Percentiles rank a stretch among this genome's conserved stretches.
Conservation (phyloP, 2,113 vertebrate genomes). For the Excalfactoria chinensis region DNA sequence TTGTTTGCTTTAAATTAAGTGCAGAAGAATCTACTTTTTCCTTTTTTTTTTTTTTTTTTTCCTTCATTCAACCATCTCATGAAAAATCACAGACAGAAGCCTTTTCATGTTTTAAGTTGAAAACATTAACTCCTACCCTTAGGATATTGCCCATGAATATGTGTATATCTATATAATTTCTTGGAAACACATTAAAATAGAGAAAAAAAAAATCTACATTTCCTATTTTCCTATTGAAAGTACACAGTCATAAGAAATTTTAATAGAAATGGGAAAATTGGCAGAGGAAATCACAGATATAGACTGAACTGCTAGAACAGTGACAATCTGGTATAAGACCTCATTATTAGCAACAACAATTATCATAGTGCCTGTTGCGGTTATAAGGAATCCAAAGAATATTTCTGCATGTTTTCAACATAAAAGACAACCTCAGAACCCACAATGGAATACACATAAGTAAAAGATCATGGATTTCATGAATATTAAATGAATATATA, state of each 20-base stretch:
- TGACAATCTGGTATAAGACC: background rate
- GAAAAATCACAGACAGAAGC: background rate
- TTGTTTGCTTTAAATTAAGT: background rate
- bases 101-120: slow-evolving; percentile 33
- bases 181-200: background rate
- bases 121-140: background rate
- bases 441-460: background rate
- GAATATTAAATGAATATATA: background rate
- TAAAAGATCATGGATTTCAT: background rate
- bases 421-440: background rate
- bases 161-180: background rate
- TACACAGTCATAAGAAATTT: background rate
- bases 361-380: background rate
- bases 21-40: background rate
- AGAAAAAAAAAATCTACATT: too few species aligned
- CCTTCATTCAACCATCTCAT: background rate
- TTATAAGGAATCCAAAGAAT: background rate
- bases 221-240: too few species aligned
- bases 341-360: background rate
- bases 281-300: background rate
- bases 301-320: background rate
- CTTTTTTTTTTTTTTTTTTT: background rate
- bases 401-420: background rate
- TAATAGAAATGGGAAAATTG: background rate
- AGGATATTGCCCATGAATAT: background rate